Conservation (phyloP, 2,797 vertebrate species). For the Sebastes itinus region DNA sequence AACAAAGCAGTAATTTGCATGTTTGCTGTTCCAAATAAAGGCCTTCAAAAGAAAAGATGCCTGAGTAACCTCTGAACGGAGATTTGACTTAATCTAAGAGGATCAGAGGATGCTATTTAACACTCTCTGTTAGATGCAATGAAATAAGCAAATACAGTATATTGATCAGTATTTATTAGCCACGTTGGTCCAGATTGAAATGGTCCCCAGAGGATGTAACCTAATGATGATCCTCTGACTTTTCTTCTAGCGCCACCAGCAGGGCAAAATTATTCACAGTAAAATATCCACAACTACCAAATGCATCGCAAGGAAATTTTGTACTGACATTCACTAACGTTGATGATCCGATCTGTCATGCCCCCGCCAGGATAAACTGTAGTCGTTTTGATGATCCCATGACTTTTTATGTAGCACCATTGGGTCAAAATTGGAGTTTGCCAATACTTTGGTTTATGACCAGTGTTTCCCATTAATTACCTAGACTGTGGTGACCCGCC, state of each 20-base stretch:
- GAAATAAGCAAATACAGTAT: neutral
- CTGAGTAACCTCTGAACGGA: constrained; percentile 31
- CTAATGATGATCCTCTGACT: neutral
- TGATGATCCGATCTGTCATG: neutral
- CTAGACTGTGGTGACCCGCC: no score
- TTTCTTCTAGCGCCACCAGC: neutral
- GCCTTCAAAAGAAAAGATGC: constrained; percentile 38
- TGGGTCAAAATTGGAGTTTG: neutral
- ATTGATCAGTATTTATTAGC: constrained; percentile 9
- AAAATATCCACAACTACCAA: neutral
- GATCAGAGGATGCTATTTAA: constrained; percentile 17
- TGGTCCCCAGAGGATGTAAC: neutral
- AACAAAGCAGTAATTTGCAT: constrained; percentile 44
- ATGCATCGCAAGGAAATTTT: neutral
- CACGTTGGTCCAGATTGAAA: neutral
- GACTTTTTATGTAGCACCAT: neutral
- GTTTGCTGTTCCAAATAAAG: constrained; percentile 39
- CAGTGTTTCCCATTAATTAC: no score
- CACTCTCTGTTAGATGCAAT: neutral
- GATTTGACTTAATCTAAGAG: constrained; percentile 43
- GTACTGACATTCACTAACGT: neutral
- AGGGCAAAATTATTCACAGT: neutral
- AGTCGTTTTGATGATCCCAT: neutral
- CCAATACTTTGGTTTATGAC: neutral
- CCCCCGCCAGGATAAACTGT: neutral